Base-by-base conservation (phyloP, 2,113 vertebrate species). In the Xyliphius kryptos region DNA sequence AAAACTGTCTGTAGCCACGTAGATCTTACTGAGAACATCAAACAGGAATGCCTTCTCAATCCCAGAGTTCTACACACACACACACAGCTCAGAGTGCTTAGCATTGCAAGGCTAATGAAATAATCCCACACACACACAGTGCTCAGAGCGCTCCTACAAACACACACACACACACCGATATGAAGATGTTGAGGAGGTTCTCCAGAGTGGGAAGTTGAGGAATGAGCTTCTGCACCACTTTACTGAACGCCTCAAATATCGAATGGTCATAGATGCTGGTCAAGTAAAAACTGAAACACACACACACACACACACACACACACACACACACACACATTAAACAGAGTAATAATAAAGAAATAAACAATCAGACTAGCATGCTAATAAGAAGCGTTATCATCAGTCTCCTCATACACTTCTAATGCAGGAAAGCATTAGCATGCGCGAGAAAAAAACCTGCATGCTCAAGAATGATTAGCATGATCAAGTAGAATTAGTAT, bases 261-360 rank as follows among this genome's bases (percentile, higher is more conserved):
- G 96, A 98, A 85, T 98, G 96, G 83, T 98, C 96, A 74, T 98
- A 98, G 83, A 98, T 98, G 83, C 96, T 98, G 55, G 96, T 98
- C 89, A 98, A 86, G 83, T 98, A 98, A 86, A 98, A 98, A 85
- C 96, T 98, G 86, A 46, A 63, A 37, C 40, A 41, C 53, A n/a
- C n/a, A n/a, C n/a, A n/a, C n/a, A n/a, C n/a, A 52, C 12, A 57
- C 37, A 63, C 40, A 69, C 20, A 54, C 12, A 50, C 36, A 56
- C 37, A 56, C 16, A 41, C 16, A 12, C 52, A 53, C 51, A 32
- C 51, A 53, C 50, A 52, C 50, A 13, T 12, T 38, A 38, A 38
- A 16, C 69, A 72, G 91, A n/a, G n/a, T n/a, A n/a, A n/a, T n/a
- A n/a, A n/a, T n/a, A n/a, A n/a, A n/a, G n/a, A n/a, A n/a, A n/a